These are phyloP conservation scores for Chromis chromis DNA, from an alignment of 2,797 vertebrate species.

Conservation along the genomic window DNA sequence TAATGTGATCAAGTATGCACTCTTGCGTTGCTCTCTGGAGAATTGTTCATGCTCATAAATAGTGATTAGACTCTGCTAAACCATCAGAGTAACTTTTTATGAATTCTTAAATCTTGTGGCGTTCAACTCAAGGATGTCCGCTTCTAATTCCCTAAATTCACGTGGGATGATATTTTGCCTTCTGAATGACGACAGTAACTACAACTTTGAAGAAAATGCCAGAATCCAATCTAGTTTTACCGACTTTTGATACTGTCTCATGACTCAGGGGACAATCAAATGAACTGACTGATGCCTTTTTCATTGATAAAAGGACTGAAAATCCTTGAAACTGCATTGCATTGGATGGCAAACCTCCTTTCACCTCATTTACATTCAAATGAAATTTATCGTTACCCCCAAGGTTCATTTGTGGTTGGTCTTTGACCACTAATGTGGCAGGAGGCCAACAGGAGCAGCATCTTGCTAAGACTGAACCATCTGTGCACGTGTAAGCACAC, in stretches of 20 bases:
- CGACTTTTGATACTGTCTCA: too few relatives aligned
- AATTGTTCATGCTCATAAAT: slow-evolving; percentile 42
- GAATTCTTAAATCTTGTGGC: slow-evolving; percentile 36
- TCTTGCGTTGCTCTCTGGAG: slow-evolving; percentile 18
- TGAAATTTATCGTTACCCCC: slow-evolving; percentile 26
- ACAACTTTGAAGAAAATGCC: too few relatives aligned
- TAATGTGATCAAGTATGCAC: slow-evolving; percentile 31
- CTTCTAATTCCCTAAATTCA: slow-evolving; percentile 28
- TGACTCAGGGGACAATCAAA: too few relatives aligned
- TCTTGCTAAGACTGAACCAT: slow-evolving; percentile 56
- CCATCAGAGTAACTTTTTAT: slow-evolving; percentile 41
- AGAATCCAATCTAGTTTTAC: too few relatives aligned
- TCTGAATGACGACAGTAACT: too few relatives aligned
- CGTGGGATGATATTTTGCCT: slow-evolving; percentile 16
- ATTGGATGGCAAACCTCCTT: slow-evolving; percentile 15
- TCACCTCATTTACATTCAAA: slow-evolving; percentile 46
- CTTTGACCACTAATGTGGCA: slow-evolving; percentile 60
- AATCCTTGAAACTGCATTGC: background rate
- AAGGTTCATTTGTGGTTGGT: slow-evolving; percentile 34
- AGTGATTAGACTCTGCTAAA: slow-evolving; percentile 38
- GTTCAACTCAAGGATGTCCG: slow-evolving; percentile 3
- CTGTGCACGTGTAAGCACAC: slow-evolving; percentile 41
- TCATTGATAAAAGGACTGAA: background rate
- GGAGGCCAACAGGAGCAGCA: slow-evolving; percentile 34
- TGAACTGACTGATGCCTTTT: background rate